Evolutionary conservation across 2,888 invertebrate species (phyloP).

Genomic region (Callimorpha dominula): DNA sequence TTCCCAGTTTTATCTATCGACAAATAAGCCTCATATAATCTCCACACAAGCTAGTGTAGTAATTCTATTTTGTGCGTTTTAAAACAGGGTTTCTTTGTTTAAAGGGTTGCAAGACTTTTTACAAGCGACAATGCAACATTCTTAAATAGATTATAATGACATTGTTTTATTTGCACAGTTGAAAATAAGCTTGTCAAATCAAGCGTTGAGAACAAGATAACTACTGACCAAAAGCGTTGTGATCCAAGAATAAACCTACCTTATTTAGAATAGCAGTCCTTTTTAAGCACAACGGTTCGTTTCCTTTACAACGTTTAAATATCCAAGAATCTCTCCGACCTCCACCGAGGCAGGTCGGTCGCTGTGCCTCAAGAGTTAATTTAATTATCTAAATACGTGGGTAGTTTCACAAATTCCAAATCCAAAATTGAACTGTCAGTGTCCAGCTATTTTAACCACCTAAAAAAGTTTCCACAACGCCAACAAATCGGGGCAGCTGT

Average conservation of each 20-base stretch:
- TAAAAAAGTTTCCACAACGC: conserved; percentile 32
- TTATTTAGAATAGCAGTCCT: no score
- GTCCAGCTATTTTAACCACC: background rate
- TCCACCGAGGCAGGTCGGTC: no score
- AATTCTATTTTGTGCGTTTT: background rate
- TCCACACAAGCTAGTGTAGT: background rate
- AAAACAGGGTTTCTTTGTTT: background rate
- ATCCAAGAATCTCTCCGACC: background rate
- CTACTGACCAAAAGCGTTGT: background rate
- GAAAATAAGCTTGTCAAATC: background rate
- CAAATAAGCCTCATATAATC: background rate
- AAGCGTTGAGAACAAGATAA: background rate
- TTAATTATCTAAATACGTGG: background rate
- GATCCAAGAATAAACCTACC: no score
- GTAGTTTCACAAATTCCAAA: background rate
- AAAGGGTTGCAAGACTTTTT: background rate
- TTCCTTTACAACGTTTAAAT: background rate
- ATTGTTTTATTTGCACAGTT: no score
- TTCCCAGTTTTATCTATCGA: background rate
- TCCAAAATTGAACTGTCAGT: background rate
- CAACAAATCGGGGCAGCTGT: conserved; percentile 58
- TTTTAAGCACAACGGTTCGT: no score
- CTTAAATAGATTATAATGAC: no score
- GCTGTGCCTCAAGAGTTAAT: no score
- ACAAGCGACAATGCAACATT: no score